Base-by-base conservation (phyloP, 2,888 invertebrate species). In the Caenorhabditis sinica region DNA sequence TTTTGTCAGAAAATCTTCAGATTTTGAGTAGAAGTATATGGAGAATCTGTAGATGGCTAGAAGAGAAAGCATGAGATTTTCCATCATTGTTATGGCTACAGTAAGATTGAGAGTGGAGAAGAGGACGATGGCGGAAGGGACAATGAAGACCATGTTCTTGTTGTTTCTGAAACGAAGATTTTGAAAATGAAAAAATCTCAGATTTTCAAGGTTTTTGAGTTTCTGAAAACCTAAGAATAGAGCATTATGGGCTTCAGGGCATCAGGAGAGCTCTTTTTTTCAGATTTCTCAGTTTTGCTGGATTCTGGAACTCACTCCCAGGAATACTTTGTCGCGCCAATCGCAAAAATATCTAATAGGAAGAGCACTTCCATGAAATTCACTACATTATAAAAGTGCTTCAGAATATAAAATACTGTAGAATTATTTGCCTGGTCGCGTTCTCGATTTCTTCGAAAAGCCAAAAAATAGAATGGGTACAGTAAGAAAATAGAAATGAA, bases 381-480 rank as follows among this genome's bases (percentile, higher is more conserved):
- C 9, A 65, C 65, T 0, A 65, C 30, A 6, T 45, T 15, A 28
- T 65, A 65, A n/a, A 65, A 65, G n/a, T 65, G 65, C 5, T 25
- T 45, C 28, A 45, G n/a, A 2, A 65, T 65, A 25, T 49, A 30
- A 28, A 65, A 65, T 8, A 65, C 65, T 0, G 45, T 40, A 23
- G 36, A 65, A 65, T 45, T 45, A 2, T 9, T 45, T 28, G n/a
- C 20, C n/a, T 65, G 45, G 45, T 65, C 65, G 2, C 30, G 25
- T 25, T 45, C n/a, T 30, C 65, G 28, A 65, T 65, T 65, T n/a
- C n/a, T n/a, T 0, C 65, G 65, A 30, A 65, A 65, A 0, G 65
- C 45, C 28, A 65, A 9, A 13, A 0, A 17, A 45, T 65, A 65
- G n/a, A 65, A 65, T n/a, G 65, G 65, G n/a, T 45, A 65, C 17